phyloP scores from a whole-genome alignment of 2,797 vertebrate species.

The Heterohyrax brucei region DNA sequence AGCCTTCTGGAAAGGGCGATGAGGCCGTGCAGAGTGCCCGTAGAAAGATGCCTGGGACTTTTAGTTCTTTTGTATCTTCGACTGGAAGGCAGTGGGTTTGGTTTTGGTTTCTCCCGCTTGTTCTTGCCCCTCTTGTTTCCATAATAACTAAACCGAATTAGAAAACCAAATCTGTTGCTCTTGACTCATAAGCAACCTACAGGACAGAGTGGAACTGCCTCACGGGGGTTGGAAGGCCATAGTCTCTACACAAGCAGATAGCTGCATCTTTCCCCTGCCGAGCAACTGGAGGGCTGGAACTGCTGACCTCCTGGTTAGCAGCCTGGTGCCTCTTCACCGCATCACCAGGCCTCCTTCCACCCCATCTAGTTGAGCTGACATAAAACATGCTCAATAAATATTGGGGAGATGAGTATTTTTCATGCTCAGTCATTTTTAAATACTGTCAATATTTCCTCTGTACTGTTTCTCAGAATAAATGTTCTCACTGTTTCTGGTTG shows the following conservation, averaged over 20 bases:
- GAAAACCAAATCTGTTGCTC: no score
- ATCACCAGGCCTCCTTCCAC: background rate
- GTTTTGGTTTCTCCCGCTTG: background rate
- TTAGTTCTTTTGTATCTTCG: background rate
- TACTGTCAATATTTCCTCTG: slow-evolving; percentile 1
- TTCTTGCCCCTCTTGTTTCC: background rate
- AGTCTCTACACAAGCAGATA: background rate
- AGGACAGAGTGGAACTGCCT: no score
- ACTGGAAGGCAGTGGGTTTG: no score
- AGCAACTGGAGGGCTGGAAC: background rate
- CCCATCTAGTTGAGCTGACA: background rate
- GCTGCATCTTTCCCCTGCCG: background rate
- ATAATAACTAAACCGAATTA: background rate
- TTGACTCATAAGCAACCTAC: no score
- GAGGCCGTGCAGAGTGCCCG: background rate
- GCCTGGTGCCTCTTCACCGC: background rate
- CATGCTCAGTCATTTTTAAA: background rate
- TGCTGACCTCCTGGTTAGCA: background rate
- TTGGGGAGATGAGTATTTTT: background rate
- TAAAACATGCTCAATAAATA: background rate
- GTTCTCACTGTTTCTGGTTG: background rate
- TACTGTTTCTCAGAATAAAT: slow-evolving; percentile 7
- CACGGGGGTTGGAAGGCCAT: no score
- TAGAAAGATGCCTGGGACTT: background rate
- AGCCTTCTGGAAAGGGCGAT: background rate